Evolutionary conservation across 2,797 vertebrate species (phyloP).

Genomic region (Scarus forsteni): DNA sequence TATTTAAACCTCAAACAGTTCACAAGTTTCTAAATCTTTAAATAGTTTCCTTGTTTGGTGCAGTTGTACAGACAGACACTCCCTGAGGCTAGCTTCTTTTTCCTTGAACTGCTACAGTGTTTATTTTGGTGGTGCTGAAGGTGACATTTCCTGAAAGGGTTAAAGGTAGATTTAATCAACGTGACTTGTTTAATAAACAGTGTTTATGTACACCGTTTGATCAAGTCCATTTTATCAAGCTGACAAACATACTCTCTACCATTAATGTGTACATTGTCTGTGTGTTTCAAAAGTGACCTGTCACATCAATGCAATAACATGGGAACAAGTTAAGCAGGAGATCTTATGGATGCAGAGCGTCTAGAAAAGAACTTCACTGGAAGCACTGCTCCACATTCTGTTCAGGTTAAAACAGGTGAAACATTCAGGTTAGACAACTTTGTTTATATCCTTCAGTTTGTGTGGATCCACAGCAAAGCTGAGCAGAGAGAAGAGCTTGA

Average conservation of each 20-base stretch:
- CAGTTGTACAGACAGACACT: conserved; percentile 4
- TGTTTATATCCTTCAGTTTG: neutral
- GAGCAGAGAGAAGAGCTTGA: too few relatives aligned
- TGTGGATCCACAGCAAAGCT: too few relatives aligned
- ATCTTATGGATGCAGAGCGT: neutral
- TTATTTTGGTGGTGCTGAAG: conserved; percentile 22
- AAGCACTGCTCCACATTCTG: too few relatives aligned
- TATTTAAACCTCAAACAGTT: neutral
- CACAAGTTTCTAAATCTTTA: neutral
- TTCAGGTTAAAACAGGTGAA: neutral
- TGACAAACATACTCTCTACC: neutral
- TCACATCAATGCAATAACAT: neutral
- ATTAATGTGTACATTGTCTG: neutral
- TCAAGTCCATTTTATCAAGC: neutral
- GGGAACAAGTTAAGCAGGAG: neutral
- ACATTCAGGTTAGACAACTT: neutral
- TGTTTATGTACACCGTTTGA: neutral
- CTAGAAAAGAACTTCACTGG: too few relatives aligned
- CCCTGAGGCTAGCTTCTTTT: conserved; percentile 68
- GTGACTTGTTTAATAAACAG: too few relatives aligned
- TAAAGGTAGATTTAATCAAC: neutral
- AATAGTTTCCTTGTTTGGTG: neutral
- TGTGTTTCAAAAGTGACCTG: neutral
- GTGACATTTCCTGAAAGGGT: conserved; percentile 42
- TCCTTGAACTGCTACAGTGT: conserved; percentile 1